These are phyloP conservation scores for Drosophila baimaii DNA, from an alignment of 1,140 invertebrate species.

Conservation along the genomic window DNA sequence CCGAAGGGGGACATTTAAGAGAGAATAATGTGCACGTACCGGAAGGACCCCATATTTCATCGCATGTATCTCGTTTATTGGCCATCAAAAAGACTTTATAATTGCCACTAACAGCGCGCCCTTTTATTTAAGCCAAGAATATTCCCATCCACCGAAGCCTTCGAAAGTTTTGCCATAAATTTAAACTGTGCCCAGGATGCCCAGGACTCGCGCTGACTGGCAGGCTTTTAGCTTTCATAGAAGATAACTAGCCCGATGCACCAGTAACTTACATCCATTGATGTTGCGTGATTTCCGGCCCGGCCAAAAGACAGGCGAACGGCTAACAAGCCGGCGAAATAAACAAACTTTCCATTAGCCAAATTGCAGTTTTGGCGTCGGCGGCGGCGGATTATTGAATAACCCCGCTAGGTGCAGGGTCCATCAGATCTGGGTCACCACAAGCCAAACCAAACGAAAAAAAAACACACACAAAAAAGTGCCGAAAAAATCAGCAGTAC, in stretches of 20 bases:
- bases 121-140: background rate
- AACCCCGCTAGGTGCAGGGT: slow-evolving; percentile 29
- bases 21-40: no score
- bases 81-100: background rate
- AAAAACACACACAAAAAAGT: slow-evolving; percentile 2
- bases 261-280: slow-evolving; percentile 63
- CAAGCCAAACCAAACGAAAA: slow-evolving; percentile 9
- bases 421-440: slow-evolving; percentile 44
- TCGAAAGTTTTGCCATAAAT: slow-evolving; percentile 25
- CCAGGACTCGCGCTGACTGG: background rate
- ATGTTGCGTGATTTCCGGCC: slow-evolving; percentile 63
- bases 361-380: slow-evolving; percentile 62
- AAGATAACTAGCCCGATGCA: slow-evolving; percentile 38
- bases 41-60: no score
- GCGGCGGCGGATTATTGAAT: slow-evolving; percentile 69
- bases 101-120: background rate
- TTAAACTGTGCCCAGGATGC: slow-evolving; percentile 4
- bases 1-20: background rate
- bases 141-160: no score
- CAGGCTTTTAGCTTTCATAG: slow-evolving; percentile 2
- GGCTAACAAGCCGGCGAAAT: slow-evolving; percentile 29
- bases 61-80: no score
- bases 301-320: slow-evolving; percentile 19
- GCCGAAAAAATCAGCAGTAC: background rate
- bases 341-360: slow-evolving; percentile 68